A percentile compares a stretch with the other conserved stretches of the same genome.
Conservation (phyloP, 2,888 invertebrate species). For the Synanthedon formicaeformis region DNA sequence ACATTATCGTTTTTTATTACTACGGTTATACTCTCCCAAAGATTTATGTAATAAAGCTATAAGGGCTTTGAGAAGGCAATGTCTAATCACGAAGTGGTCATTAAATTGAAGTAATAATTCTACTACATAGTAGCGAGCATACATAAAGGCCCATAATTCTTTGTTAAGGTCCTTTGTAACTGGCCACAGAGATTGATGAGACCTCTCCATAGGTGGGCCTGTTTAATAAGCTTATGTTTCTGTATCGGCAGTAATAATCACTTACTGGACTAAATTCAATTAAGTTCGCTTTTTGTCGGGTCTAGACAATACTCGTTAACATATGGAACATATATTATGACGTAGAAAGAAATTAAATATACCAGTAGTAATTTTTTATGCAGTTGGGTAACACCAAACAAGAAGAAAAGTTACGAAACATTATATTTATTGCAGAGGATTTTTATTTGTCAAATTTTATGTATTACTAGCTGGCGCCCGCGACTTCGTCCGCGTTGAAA, state of each 20-base stretch:
- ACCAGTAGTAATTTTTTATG: too few relatives aligned
- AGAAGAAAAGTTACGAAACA: too few relatives aligned
- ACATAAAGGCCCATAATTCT: conserved; percentile 61
- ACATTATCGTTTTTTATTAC: conserved; percentile 5
- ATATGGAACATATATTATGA: too few relatives aligned
- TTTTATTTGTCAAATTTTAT: too few relatives aligned
- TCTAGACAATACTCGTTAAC: too few relatives aligned
- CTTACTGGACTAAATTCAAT: conserved; percentile 17
- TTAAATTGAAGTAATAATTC: conserved; percentile 64
- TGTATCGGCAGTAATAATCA: conserved; percentile 26
- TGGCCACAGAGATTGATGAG: conserved; percentile 56
- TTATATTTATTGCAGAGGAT: too few relatives aligned
- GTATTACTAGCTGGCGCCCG: too few relatives aligned
- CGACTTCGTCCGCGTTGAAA: too few relatives aligned
- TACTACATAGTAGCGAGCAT: conserved; percentile 59
- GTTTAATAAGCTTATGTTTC: conserved; percentile 47
- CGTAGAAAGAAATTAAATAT: too few relatives aligned
- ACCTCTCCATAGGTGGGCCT: conserved; percentile 60
- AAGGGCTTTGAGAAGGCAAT: conserved; percentile 37
- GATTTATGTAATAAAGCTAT: conserved; percentile 59
- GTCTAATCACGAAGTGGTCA: conserved; percentile 59
- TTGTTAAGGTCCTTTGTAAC: conserved; percentile 56
- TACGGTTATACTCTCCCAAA: conserved; percentile 16
- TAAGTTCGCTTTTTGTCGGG: neutral
- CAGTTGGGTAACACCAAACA: too few relatives aligned